Evolutionary conservation across 2,113 vertebrate genomes (phyloP), one percentile per base, ranked within the genome.

Genomic region (Hystrix brachyura): DNA sequence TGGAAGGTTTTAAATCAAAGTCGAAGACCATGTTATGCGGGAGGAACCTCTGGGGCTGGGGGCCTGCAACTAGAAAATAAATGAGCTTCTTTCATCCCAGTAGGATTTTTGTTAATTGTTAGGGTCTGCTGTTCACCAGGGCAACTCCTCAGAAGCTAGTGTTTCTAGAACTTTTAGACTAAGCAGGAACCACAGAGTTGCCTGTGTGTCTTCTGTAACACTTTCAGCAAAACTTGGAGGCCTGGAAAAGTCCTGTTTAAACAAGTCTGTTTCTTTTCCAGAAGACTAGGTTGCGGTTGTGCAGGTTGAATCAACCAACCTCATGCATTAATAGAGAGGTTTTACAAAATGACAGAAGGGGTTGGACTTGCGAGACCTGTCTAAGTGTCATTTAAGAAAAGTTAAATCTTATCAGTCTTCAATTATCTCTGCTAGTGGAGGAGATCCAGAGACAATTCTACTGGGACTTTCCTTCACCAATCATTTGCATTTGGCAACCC

Each of bases 11-110:
- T 48, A 69, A 94, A 7, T 60, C 67, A 92, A 96, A 97, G 88
- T 55, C 67, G 18, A n/a, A 81, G 95, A 97, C 88, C 89, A 71
- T 2, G 0, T 7, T 38, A 5, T n/a, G 19, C 25, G 10, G 34
- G 78, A 34, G 43, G 90, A 51, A 51, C 21, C 5, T 0, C 72
- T n/a, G 57, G n/a, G 21, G 46, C 27, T 7, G 67, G 90, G 79
- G 84, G 89, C 71, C 67, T 81, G 82, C 46, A 94, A 15, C 0
- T 96, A 97, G 67, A 60, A 94, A 97, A 71, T 93, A 95, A 96
- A 83, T 95, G 25, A 90, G 38, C 17, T 2, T 91, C 14, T 81
- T 96, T 32, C 5, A 86, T 94, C 89, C 60, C 91, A 60, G 51
- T 95, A 46, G 80, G 23, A 64, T 76, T 92, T 98, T 85, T 79